A percentile compares a stretch with the other conserved stretches of the same genome.
Evolutionary conservation across 2,888 invertebrate genomes (phyloP).

Genomic region (Tetramorium bicarinatum): DNA sequence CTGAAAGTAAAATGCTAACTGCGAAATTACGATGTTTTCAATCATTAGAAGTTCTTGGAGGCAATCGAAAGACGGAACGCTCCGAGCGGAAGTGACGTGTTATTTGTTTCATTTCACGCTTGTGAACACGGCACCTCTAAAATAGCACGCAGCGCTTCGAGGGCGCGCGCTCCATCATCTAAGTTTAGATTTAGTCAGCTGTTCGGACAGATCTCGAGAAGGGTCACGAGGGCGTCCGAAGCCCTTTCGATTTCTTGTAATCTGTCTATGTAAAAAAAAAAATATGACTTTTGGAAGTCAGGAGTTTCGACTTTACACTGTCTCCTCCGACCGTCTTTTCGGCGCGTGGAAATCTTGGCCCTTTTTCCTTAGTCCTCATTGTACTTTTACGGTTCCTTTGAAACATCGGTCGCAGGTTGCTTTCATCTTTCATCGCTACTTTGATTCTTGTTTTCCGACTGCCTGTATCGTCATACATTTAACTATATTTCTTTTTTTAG

Average conservation of each 20-base stretch:
- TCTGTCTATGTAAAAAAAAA: constrained; percentile 60
- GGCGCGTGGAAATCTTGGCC: constrained; percentile 63
- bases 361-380: constrained; percentile 69
- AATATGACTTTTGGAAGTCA: constrained; percentile 70
- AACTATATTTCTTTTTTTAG: constrained; percentile 13
- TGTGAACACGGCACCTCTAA: constrained; percentile 29
- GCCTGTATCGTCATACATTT: constrained; percentile 52
- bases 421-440: constrained; percentile 64
- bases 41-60: neutral
- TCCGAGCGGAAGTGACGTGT: constrained; percentile 39
- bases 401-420: constrained; percentile 70
- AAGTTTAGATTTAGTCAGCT: constrained; percentile 60
- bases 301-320: constrained; percentile 30
- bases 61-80: constrained; percentile 17
- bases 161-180: constrained; percentile 51
- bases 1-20: neutral
- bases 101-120: constrained; percentile 51
- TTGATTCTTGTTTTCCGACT: constrained; percentile 57
- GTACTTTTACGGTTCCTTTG: constrained; percentile 76
- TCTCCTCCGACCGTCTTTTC: constrained; percentile 29
- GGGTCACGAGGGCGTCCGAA: constrained; percentile 37
- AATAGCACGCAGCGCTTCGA: constrained; percentile 18
- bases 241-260: constrained; percentile 65
- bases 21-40: neutral
- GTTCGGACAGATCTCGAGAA: constrained; percentile 59